Evolutionary conservation across 2,797 vertebrate genomes (phyloP), one percentile per base, ranked within the genome.

Genomic region (Schizothorax lantsangensis): DNA sequence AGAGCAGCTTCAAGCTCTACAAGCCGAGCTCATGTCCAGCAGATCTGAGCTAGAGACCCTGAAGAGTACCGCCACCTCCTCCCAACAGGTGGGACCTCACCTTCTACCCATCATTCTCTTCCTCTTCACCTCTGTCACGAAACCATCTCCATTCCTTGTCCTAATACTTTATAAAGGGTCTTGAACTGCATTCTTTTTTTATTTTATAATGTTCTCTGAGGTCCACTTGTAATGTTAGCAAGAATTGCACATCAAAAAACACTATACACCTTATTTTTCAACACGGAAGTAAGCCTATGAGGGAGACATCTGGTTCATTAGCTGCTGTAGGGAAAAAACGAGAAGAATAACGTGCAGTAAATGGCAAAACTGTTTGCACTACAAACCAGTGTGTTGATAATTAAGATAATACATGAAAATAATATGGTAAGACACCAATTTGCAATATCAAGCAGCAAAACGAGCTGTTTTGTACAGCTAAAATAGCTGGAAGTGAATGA

Each of bases 11-110:
- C 97, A 97, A 89, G 93, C 90, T 0, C 91, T 99, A 79, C 97
- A 97, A 92, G 95, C 92, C 71, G 97, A 99, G 90, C 94, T 99
- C 83, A 59, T 95, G 87, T 94, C 94, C 91, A 97, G 95, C 93
- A 96, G 93, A 84, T 93, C 94, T 74, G 97, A 98, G 91, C 91
- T 98, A 81, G 96, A 97, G 81, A 90, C 93, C 54, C 94, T 98
- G 40, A 96, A 96, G 83, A 89, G 92, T 88, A 96, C 86, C 5
- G 86, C 97, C 89, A 92, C 93, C 30, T 95, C 95, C 0, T 96
- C 96, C 12, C 94, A 95, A 10, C 95, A 97, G 97, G 98, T 99
- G 86, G 90, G 87, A 64, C 86, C 57, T 52, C 64, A 57, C 90
- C 89, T 72, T 91, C 88, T 89, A 26, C 73, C 73, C 89, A 49